A percentile compares a stretch with the other conserved stretches of the same genome.
phyloP scores from a whole-genome alignment of 53 echinoderm and acorn worm species.

The Holothuria scabra region DNA sequence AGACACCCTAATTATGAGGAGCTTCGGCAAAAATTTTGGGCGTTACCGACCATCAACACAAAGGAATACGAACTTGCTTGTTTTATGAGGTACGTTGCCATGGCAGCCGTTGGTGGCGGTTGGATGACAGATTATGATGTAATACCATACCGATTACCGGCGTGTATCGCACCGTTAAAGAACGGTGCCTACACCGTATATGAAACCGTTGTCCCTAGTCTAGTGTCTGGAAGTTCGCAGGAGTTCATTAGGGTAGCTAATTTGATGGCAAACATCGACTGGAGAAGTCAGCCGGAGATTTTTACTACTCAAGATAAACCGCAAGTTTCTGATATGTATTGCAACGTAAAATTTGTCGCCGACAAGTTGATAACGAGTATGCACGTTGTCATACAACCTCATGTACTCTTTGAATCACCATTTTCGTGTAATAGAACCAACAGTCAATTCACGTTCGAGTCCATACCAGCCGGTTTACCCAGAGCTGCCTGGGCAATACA shows the following conservation, averaged over 20 bases:
- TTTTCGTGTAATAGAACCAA: too few relatives aligned
- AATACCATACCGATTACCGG: background rate
- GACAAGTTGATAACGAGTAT: too few relatives aligned
- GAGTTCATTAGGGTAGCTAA: background rate
- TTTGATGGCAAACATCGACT: constrained; percentile 3
- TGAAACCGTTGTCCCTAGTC: background rate
- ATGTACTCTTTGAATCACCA: too few relatives aligned
- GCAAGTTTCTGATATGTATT: constrained; percentile 8
- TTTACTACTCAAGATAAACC: background rate
- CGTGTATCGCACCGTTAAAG: background rate
- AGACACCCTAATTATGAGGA: background rate
- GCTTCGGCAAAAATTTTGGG: background rate
- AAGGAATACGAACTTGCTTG: constrained; percentile 20
- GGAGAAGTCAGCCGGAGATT: background rate
- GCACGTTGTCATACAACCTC: too few relatives aligned
- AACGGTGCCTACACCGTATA: background rate
- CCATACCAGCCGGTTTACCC: too few relatives aligned
- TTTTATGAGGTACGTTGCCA: constrained; percentile 10
- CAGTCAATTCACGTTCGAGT: too few relatives aligned
- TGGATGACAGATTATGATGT: constrained; percentile 34
- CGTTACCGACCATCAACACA: background rate
- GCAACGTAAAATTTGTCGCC: background rate
- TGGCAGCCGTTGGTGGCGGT: constrained; percentile 19
- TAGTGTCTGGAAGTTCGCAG: background rate
- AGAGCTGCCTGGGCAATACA: too few relatives aligned